Evolutionary conservation across 2,888 invertebrate genomes (phyloP).

Genomic region (Caenorhabditis sinica): DNA sequence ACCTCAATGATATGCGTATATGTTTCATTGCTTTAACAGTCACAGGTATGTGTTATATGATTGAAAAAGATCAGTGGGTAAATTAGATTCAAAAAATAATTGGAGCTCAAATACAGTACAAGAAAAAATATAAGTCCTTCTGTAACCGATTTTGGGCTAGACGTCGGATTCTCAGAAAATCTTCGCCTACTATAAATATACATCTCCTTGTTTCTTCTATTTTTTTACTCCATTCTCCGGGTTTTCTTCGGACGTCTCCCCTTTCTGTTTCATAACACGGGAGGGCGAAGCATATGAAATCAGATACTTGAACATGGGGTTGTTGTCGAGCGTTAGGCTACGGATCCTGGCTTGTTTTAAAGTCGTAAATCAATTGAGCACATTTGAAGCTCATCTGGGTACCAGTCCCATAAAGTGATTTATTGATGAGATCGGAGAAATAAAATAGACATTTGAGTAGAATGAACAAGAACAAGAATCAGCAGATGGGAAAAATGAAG

Average conservation of each 20-base stretch:
- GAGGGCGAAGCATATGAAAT: conserved; percentile 57
- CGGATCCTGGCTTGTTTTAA: conserved; percentile 54
- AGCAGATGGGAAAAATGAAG: conserved; percentile 3
- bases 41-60: conserved; percentile 28
- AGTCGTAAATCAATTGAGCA: conserved; percentile 63
- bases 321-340: conserved; percentile 47
- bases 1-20: conserved; percentile 79
- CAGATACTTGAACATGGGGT: conserved; percentile 65
- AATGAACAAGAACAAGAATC: neutral
- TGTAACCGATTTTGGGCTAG: no score
- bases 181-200: neutral
- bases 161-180: no score
- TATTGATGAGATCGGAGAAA: conserved; percentile 53
- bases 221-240: conserved; percentile 1
- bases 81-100: neutral
- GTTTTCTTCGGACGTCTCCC: conserved; percentile 18
- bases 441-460: neutral
- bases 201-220: neutral
- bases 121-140: no score
- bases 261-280: conserved; percentile 58
- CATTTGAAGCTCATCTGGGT: conserved; percentile 64
- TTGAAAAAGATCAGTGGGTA: neutral
- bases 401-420: conserved; percentile 50
- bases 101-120: no score
- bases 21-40: conserved; percentile 81